Evolutionary conservation across 2,797 vertebrate genomes (phyloP).

Genomic region (Todus mexicanus): DNA sequence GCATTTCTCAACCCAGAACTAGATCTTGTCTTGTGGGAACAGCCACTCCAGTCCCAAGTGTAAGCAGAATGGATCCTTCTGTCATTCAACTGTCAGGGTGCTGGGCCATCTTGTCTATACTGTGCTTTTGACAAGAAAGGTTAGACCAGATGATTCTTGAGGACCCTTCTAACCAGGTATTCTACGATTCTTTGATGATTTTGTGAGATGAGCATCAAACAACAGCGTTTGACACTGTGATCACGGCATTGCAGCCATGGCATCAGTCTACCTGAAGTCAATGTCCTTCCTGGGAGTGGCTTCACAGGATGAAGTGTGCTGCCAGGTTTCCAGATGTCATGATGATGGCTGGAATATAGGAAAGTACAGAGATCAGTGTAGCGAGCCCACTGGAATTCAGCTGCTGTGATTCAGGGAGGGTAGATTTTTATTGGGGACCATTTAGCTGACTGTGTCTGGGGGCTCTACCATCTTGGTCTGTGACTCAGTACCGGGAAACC

Average conservation of each 20-base stretch:
- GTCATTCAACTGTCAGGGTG: not conserved
- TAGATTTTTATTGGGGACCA: not conserved
- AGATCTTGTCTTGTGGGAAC: not conserved
- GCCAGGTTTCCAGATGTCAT: not conserved
- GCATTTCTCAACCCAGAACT: not conserved
- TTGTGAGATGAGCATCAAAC: not conserved
- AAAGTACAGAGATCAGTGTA: accelerated
- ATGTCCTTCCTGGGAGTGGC: not conserved
- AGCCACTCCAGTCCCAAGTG: not conserved
- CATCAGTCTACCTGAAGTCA: not conserved
- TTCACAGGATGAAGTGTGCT: not conserved
- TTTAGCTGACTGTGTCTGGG: not conserved
- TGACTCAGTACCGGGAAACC: not conserved
- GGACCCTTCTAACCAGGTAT: not conserved
- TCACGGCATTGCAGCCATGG: not conserved
- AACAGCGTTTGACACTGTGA: not conserved
- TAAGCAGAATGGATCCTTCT: not conserved
- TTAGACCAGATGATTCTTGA: not conserved
- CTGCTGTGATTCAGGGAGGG: not conserved
- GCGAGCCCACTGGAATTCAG: not conserved
- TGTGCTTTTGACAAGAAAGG: too few species aligned
- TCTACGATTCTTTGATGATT: not conserved
- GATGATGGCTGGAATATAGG: not conserved
- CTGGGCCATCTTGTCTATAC: not conserved
- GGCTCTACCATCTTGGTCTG: not conserved